Percentiles rank a stretch among this genome's conserved stretches.
These are phyloP conservation scores for Coleophora deauratella DNA, from an alignment of 2,888 invertebrate genomes.

Conservation along the genomic window DNA sequence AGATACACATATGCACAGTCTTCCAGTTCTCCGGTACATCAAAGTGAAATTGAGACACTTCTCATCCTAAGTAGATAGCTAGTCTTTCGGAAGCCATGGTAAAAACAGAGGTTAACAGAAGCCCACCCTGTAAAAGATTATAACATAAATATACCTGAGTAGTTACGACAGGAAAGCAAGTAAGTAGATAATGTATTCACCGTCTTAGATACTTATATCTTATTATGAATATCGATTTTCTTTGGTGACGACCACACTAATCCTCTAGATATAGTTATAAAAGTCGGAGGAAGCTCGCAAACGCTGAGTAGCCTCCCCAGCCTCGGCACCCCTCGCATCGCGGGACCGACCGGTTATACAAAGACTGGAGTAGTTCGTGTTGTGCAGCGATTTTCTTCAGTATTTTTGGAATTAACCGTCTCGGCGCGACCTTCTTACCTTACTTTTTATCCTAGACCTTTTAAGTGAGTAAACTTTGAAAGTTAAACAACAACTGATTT, in stretches of 20 bases:
- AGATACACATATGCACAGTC: too few relatives aligned
- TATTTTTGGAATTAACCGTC: conserved; percentile 64
- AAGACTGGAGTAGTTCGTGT: conserved; percentile 75
- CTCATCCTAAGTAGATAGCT: too few relatives aligned
- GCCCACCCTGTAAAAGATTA: conserved; percentile 5
- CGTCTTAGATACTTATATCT: conserved; percentile 60
- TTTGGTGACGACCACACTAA: conserved; percentile 44
- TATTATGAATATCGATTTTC: conserved; percentile 69
- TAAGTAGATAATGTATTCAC: conserved; percentile 42
- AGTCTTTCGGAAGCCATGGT: not conserved
- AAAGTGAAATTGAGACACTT: too few relatives aligned
- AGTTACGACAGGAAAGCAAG: not conserved
- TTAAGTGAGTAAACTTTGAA: conserved; percentile 31
- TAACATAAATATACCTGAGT: too few relatives aligned
- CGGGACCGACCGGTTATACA: conserved; percentile 61
- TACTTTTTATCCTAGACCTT: conserved; percentile 31
- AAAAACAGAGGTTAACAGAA: not conserved
- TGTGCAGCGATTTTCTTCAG: conserved; percentile 72
- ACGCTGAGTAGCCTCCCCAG: conserved; percentile 62
- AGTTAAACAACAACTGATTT: too few relatives aligned
- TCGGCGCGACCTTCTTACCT: conserved; percentile 45
- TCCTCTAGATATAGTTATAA: conserved; percentile 50
- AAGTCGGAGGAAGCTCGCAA: conserved; percentile 30
- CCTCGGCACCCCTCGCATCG: conserved; percentile 46
- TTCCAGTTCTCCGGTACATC: too few relatives aligned